Evolutionary conservation across 2,797 vertebrate genomes (phyloP), one percentile per base, ranked within the genome.

Genomic region (Streptopelia turtur): DNA sequence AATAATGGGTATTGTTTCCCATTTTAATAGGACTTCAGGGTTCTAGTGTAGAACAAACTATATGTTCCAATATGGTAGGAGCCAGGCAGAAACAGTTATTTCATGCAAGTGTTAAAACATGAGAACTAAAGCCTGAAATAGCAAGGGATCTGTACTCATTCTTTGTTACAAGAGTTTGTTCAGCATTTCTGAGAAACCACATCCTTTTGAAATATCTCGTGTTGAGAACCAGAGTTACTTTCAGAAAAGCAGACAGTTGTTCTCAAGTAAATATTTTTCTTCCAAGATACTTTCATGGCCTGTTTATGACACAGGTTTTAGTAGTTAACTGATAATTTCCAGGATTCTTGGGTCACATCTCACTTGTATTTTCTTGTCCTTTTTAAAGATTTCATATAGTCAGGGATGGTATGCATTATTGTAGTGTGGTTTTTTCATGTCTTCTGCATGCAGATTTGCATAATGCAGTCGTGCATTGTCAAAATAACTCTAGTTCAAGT

Each of bases 181-280:
- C 91, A 86, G 94, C 56, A 1, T 86, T 96, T 96, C 33, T 92
- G 72, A 88, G 90, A 93, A 90, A 91, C 93, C 92, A 94, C 92
- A 94, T 96, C 93, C 92, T 94, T 89, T 87, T 61, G 37, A 93
- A 57, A 43, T 56, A 17, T 78, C 61, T 64, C 45, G 31, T 31
- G 33, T 64, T 92, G 72, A 33, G 49, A 91, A 39, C 5, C 15
- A 84, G 69, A 66, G 76, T 71, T 87, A 20, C 39, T 68, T 77
- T 80, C 20, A 87, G 35, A 79, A 76, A 37, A 50, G 5, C 3
- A 52, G 43, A 13, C 41, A 43, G 33, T 47, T 5, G 1, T 65
- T 87, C 75, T 91, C 31, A 43, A 77, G 43, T 50, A 72, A 86
- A 37, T 71, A 7, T 12, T 11, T 70, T 53, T 74, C 4, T 86